Evolutionary conservation across 2,888 invertebrate genomes (phyloP).

Genomic region (Protodeltote pygarga): DNA sequence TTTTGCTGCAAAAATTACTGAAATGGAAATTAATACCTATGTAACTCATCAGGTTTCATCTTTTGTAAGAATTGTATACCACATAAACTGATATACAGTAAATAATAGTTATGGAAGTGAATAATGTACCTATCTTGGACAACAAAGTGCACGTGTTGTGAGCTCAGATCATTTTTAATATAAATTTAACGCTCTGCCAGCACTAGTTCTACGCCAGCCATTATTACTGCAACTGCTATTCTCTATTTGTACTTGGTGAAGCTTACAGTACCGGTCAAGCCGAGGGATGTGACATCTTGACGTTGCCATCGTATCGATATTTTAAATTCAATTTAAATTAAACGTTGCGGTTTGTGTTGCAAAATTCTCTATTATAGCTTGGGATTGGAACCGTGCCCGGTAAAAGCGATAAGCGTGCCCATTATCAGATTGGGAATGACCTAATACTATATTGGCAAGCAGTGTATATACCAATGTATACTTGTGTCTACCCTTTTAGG

Average conservation of each 20-base stretch:
- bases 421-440: conserved; percentile 42
- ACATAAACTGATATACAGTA: conserved; percentile 4
- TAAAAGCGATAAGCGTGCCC: conserved; percentile 39
- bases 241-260: conserved; percentile 77
- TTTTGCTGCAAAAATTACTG: conserved; percentile 19
- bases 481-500: conserved; percentile 18
- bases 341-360: conserved; percentile 40
- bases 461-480: conserved; percentile 8
- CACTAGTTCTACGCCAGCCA: conserved; percentile 61
- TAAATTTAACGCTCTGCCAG: conserved; percentile 72
- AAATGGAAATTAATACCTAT: conserved; percentile 14
- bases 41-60: conserved; percentile 5
- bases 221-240: conserved; percentile 76
- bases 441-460: conserved; percentile 42
- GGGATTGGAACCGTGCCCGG: conserved; percentile 38
- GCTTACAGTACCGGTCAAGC: conserved; percentile 65
- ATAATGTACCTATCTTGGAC: conserved; percentile 11
- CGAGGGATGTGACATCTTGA: conserved; percentile 54
- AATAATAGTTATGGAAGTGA: conserved; percentile 8
- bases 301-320: conserved; percentile 44
- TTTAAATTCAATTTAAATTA: conserved; percentile 43
- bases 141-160: conserved; percentile 31
- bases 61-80: conserved; percentile 33
- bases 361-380: conserved; percentile 34
- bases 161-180: conserved; percentile 67